These are phyloP conservation scores for Manis pentadactyla DNA, from an alignment of 2,797 vertebrate genomes.

Conservation along the genomic window DNA sequence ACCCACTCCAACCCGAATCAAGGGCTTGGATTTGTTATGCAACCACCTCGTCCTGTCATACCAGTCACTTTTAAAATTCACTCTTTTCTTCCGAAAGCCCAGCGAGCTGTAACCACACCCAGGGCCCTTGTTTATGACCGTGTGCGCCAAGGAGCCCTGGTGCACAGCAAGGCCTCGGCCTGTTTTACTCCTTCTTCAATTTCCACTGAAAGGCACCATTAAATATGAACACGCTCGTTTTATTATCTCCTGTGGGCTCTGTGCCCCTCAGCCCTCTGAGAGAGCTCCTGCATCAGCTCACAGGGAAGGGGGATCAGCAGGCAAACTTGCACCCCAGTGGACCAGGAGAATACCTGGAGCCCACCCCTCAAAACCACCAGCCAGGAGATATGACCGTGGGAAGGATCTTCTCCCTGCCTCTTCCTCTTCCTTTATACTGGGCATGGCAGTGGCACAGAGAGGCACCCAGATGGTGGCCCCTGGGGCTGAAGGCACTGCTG, in stretches of 20 bases:
- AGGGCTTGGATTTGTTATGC: not conserved
- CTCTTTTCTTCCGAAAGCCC: slow-evolving; percentile 74
- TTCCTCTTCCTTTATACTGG: not conserved
- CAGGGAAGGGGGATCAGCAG: not conserved
- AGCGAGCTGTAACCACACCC: slow-evolving; percentile 72
- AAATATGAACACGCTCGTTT: slow-evolving; percentile 76
- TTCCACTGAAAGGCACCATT: slow-evolving; percentile 80
- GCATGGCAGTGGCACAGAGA: not conserved
- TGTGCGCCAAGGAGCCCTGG: slow-evolving; percentile 75
- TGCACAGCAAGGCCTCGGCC: slow-evolving; percentile 74
- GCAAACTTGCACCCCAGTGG: not conserved
- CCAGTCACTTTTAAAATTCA: slow-evolving; percentile 68
- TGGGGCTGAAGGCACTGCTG: not conserved
- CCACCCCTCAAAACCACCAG: too few relatives aligned
- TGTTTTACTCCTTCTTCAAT: slow-evolving; percentile 84
- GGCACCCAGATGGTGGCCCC: too few relatives aligned
- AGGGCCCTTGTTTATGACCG: slow-evolving; percentile 80
- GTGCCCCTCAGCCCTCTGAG: not conserved
- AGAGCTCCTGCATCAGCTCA: not conserved
- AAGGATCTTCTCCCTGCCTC: not conserved
- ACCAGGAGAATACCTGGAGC: not conserved
- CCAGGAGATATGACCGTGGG: not conserved
- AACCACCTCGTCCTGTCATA: slow-evolving; percentile 41
- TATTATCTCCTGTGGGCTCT: slow-evolving; percentile 66
- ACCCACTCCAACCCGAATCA: not conserved